These are phyloP conservation scores for Eucera pruinosa DNA, from an alignment of 2,888 invertebrate species.

Conservation along the genomic window DNA sequence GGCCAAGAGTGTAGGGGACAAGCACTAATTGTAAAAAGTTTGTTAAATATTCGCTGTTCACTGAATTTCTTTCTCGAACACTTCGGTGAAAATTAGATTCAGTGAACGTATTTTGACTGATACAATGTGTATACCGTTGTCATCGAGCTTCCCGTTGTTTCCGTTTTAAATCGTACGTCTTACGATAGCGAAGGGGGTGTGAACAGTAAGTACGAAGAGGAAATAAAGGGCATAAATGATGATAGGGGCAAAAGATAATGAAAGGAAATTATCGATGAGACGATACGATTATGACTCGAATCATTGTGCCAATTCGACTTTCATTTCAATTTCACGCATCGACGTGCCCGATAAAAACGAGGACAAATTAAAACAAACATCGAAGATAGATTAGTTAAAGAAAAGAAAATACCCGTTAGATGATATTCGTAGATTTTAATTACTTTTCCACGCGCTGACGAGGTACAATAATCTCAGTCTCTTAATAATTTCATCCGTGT, in stretches of 20 bases:
- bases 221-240: neutral
- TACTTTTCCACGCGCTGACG: neutral
- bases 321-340: slow-evolving; percentile 9
- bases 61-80: slow-evolving; percentile 1
- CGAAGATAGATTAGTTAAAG: neutral
- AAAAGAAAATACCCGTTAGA: neutral
- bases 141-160: slow-evolving; percentile 13
- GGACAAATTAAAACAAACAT: neutral
- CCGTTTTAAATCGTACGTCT: slow-evolving; percentile 27
- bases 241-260: slow-evolving; percentile 37
- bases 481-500: slow-evolving; percentile 25
- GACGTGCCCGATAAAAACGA: neutral
- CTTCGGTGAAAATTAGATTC: slow-evolving; percentile 4
- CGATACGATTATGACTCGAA: slow-evolving; percentile 29
- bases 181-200: slow-evolving; percentile 11
- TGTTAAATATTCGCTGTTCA: slow-evolving; percentile 4
- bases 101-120: slow-evolving; percentile 13
- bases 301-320: slow-evolving; percentile 8
- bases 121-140: slow-evolving; percentile 10
- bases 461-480: slow-evolving; percentile 49
- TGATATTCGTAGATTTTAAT: slow-evolving; percentile 19
- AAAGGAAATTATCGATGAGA: slow-evolving; percentile 27
- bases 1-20: slow-evolving; percentile 48
- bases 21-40: slow-evolving; percentile 29
- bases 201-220: slow-evolving; percentile 1